A percentile compares a stretch with the other conserved stretches of the same genome.
Evolutionary conservation across 2,113 vertebrate genomes (phyloP).

Genomic region (Pituophis catenifer): DNA sequence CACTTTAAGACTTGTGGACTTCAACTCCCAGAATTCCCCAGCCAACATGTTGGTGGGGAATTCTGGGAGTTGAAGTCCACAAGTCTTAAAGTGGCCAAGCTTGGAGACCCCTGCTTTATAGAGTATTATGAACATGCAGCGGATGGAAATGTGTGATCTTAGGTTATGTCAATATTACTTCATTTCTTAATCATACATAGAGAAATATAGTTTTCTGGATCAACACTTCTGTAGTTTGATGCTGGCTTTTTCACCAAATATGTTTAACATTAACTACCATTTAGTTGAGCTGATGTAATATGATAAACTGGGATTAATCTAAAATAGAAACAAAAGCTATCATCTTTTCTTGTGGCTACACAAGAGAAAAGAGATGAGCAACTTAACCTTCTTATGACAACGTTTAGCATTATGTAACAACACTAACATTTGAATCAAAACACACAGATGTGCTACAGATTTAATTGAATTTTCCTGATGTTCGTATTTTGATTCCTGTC

Average conservation of each 20-base stretch:
- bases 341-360: neutral
- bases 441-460: neutral
- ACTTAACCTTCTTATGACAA: neutral
- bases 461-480: neutral
- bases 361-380: neutral
- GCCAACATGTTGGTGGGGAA: too few species aligned
- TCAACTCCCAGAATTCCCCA: neutral
- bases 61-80: too few species aligned
- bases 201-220: slow-evolving; percentile 21
- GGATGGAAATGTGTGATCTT: too few species aligned
- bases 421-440: neutral
- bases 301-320: neutral
- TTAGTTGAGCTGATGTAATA: neutral
- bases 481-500: neutral
- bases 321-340: neutral
- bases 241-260: neutral
- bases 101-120: too few species aligned
- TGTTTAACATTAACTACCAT: neutral
- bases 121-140: too few species aligned
- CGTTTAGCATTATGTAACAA: neutral
- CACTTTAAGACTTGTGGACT: too few species aligned
- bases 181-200: neutral
- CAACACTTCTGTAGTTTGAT: neutral
- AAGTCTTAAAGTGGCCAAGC: too few species aligned
- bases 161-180: neutral